A percentile compares a stretch with the other conserved stretches of the same genome.
Evolutionary conservation across 2,888 invertebrate species (phyloP).

Genomic region (Drosophila rellima): DNA sequence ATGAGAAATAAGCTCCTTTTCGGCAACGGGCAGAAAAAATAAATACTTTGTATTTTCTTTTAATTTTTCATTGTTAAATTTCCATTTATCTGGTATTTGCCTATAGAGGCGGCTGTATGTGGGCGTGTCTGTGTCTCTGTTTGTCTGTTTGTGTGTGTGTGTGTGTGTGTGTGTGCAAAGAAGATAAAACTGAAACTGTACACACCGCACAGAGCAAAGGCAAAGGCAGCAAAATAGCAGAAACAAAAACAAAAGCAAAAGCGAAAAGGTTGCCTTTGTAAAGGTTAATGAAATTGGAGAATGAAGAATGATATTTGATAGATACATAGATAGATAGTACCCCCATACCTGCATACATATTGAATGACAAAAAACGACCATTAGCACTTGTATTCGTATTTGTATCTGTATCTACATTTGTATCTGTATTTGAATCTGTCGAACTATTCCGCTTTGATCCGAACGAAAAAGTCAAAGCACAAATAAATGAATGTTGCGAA

Average conservation of each 20-base stretch:
- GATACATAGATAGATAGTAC: constrained; percentile 15
- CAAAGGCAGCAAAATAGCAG: constrained; percentile 4
- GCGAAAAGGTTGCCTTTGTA: constrained; percentile 47
- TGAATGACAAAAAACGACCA: constrained; percentile 23
- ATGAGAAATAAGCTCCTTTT: constrained; percentile 72
- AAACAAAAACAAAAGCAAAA: constrained; percentile 2
- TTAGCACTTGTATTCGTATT: constrained; percentile 38
- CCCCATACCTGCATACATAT: not conserved
- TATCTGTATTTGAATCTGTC: constrained; percentile 20
- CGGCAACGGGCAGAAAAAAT: constrained; percentile 26
- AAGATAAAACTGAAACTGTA: constrained; percentile 62
- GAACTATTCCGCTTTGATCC: constrained; percentile 36
- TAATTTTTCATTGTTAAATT: constrained; percentile 82
- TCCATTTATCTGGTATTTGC: constrained; percentile 74
- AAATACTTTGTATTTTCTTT: constrained; percentile 76
- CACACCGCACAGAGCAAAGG: constrained; percentile 46
- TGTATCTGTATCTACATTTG: constrained; percentile 5
- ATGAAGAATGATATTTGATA: constrained; percentile 16
- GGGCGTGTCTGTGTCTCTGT: constrained; percentile 15
- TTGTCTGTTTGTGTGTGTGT: constrained; percentile 21
- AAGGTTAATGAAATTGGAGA: constrained; percentile 62
- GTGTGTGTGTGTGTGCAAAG: constrained; percentile 38
- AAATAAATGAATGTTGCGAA: constrained; percentile 57
- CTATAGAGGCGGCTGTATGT: constrained; percentile 32
- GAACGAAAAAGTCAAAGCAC: constrained; percentile 23